phyloP scores from a whole-genome alignment of 1,140 invertebrate species.

The Pteromalus puparum region DNA sequence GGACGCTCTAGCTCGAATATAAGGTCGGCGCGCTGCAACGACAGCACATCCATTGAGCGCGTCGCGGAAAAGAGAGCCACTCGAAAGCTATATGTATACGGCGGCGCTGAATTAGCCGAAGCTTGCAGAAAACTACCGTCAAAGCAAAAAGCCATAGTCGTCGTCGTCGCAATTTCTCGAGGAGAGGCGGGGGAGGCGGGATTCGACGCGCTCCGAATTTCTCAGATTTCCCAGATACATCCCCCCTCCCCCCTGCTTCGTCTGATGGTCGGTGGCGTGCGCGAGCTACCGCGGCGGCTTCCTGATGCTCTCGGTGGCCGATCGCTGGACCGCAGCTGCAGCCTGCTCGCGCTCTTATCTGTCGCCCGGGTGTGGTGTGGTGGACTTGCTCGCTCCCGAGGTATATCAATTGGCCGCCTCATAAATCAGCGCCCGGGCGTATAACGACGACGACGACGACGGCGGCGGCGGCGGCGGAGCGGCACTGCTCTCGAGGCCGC shows the following conservation, averaged over 20 bases:
- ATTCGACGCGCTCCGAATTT: slow-evolving; percentile 32
- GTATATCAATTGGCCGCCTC: slow-evolving; percentile 52
- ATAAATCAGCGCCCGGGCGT: slow-evolving; percentile 48
- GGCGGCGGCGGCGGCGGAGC: slow-evolving; percentile 2
- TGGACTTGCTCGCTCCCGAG: background rate
- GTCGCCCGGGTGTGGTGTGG: slow-evolving; percentile 35
- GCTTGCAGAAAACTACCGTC: slow-evolving; percentile 30
- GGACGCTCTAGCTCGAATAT: background rate
- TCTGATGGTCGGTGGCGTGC: background rate
- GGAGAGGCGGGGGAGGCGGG: background rate
- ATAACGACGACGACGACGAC: slow-evolving; percentile 32
- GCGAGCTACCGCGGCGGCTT: background rate
- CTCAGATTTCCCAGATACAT: slow-evolving; percentile 28
- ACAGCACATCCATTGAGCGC: background rate
- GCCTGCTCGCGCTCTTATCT: slow-evolving; percentile 33
- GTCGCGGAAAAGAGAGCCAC: slow-evolving; percentile 12
- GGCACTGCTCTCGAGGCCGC: slow-evolving; percentile 36
- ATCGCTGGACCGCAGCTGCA: slow-evolving; percentile 17
- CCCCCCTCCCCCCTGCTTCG: background rate
- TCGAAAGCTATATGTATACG: slow-evolving; percentile 11
- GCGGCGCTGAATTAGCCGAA: slow-evolving; percentile 20
- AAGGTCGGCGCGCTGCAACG: background rate
- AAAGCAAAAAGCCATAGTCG: slow-evolving; percentile 32
- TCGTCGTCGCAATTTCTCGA: slow-evolving; percentile 20
- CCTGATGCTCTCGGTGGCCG: background rate